Evolutionary conservation across 2,113 vertebrate species (phyloP).

Genomic region (Phocoena sinus): DNA sequence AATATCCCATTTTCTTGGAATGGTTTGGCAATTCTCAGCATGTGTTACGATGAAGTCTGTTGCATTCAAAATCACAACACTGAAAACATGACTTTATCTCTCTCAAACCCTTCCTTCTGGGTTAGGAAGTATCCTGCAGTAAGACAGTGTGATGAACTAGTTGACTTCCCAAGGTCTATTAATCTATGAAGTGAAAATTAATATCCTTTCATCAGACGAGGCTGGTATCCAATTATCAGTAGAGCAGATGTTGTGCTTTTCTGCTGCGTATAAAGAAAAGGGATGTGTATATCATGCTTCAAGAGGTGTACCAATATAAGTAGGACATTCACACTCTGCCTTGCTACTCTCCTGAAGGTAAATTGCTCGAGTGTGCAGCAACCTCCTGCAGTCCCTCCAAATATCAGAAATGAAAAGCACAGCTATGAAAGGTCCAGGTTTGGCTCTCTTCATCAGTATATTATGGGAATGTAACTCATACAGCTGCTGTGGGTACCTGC

Average conservation of each 20-base stretch:
- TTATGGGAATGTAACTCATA: conserved; percentile 55
- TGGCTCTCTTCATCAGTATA: conserved; percentile 51
- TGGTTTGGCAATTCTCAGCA: neutral
- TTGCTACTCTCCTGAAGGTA: neutral
- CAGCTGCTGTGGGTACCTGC: conserved; percentile 54
- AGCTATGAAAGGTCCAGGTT: conserved; percentile 34
- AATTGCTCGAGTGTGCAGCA: neutral
- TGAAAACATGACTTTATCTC: neutral
- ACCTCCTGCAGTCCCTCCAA: neutral
- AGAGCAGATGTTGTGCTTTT: conserved; percentile 58
- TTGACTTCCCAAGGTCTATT: conserved; percentile 46
- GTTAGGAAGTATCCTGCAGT: neutral
- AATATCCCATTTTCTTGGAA: neutral
- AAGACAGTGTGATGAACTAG: neutral
- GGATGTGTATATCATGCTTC: conserved; percentile 4
- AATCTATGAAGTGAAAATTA: conserved; percentile 57
- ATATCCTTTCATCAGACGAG: conserved; percentile 44
- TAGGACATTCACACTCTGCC: neutral
- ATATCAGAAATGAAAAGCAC: conserved; percentile 20
- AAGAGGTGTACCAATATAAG: neutral
- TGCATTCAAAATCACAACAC: neutral
- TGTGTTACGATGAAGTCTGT: neutral
- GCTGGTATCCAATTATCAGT: conserved; percentile 33
- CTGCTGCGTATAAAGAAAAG: conserved; percentile 38
- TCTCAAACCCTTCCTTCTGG: neutral